Evolutionary conservation across 2,797 vertebrate species (phyloP).

Genomic region (Denticeps clupeoides): DNA sequence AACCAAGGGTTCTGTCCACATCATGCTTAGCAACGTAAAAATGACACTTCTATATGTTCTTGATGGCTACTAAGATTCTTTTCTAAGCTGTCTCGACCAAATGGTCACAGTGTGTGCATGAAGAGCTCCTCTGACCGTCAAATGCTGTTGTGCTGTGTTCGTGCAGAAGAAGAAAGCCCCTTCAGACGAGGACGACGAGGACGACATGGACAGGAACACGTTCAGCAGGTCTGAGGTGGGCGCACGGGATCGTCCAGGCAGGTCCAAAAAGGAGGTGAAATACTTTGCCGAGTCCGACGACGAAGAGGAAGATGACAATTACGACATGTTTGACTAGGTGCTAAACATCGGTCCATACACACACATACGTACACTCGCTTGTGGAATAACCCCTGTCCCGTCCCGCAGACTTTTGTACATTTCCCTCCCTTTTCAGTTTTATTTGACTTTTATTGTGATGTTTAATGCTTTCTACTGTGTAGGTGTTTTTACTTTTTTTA

Average conservation of each 20-base stretch:
- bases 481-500: conserved; percentile 97
- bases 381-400: conserved; percentile 67
- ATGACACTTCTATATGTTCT: too few relatives aligned
- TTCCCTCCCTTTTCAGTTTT: conserved; percentile 72
- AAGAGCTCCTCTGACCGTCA: not conserved
- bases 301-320: conserved; percentile 74
- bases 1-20: too few relatives aligned
- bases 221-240: conserved; percentile 52
- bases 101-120: not conserved
- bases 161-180: conserved; percentile 67
- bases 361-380: conserved; percentile 39
- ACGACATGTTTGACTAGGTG: conserved; percentile 89
- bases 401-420: conserved; percentile 95
- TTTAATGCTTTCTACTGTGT: conserved; percentile 97
- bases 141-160: not conserved
- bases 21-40: too few relatives aligned
- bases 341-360: conserved; percentile 43
- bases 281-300: conserved; percentile 90
- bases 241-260: conserved; percentile 70
- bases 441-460: conserved; percentile 86
- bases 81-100: not conserved
- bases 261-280: conserved; percentile 88
- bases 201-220: conserved; percentile 48
- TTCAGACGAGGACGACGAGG: conserved; percentile 64
- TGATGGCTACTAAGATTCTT: too few relatives aligned